Percentiles rank a stretch among this genome's conserved stretches.
Evolutionary conservation across 2,797 vertebrate species (phyloP).

Genomic region (Trachurus trachurus): DNA sequence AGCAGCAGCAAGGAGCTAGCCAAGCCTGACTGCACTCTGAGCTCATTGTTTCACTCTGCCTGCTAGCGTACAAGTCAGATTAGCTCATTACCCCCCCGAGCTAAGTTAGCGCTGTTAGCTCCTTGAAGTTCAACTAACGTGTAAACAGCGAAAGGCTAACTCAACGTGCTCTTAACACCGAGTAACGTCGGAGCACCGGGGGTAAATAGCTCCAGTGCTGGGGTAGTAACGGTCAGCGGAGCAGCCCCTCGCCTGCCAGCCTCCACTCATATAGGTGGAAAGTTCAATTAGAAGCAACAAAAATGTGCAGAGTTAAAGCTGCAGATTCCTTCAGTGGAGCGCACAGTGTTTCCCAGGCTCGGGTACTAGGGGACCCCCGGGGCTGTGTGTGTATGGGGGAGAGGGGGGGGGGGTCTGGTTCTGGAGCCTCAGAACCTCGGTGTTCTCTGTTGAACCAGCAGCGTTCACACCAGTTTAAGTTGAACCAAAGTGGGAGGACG

Average conservation of each 20-base stretch:
- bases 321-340: conserved; percentile 52
- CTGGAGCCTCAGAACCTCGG: too few relatives aligned
- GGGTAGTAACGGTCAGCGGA: conserved; percentile 1
- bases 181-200: neutral
- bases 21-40: conserved; percentile 65
- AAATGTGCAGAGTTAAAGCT: conserved; percentile 2
- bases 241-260: neutral
- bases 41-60: conserved; percentile 80
- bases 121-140: conserved; percentile 39
- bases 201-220: neutral
- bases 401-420: too few relatives aligned
- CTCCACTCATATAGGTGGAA: neutral
- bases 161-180: neutral
- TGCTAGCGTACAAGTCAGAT: conserved; percentile 61
- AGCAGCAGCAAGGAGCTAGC: conserved; percentile 73
- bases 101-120: conserved; percentile 51
- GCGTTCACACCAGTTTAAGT: too few relatives aligned
- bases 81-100: conserved; percentile 56
- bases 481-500: too few relatives aligned
- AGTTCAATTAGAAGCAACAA: neutral
- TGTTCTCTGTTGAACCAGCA: too few relatives aligned
- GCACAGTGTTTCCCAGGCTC: conserved; percentile 35
- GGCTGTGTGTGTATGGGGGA: neutral
- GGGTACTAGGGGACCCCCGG: conserved; percentile 34
- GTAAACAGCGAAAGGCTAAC: conserved; percentile 1